Percentiles rank a stretch among this genome's conserved stretches.
These are phyloP conservation scores for Xestia sexstrigata DNA, from an alignment of 2,888 invertebrate genomes.

Conservation along the genomic window DNA sequence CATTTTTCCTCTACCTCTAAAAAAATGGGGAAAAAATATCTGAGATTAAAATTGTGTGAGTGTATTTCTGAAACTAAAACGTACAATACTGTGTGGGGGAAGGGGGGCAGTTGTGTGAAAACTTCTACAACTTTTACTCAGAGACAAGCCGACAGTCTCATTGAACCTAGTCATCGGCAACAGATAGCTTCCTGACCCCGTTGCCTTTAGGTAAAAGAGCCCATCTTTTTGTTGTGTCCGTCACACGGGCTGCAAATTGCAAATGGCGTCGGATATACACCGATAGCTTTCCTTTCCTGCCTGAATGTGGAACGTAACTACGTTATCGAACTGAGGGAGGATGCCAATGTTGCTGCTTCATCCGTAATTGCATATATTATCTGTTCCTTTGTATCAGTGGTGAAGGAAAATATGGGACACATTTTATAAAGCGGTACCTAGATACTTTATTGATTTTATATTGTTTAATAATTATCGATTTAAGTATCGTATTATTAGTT, in stretches of 20 bases:
- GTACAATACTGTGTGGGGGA: not conserved
- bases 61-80: not conserved
- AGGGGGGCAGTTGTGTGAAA: not conserved
- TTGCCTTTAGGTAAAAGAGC: not conserved
- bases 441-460: not conserved
- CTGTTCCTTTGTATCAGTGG: not conserved
- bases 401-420: not conserved
- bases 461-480: not conserved
- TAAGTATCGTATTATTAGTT: not conserved
- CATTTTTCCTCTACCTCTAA: too few relatives aligned
- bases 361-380: constrained; percentile 16
- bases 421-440: not conserved
- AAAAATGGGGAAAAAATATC: too few relatives aligned
- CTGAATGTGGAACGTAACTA: constrained; percentile 17
- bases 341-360: not conserved
- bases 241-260: not conserved
- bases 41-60: not conserved
- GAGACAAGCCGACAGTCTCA: not conserved
- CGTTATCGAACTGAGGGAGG: constrained; percentile 22
- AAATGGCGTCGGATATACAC: constrained; percentile 8
- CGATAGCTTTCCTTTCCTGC: constrained; percentile 7
- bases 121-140: not conserved
- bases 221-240: constrained; percentile 3
- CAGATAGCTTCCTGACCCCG: not conserved
- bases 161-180: not conserved